Base-by-base conservation (phyloP, 1,140 invertebrate species). In the Drosophila neocordata region DNA sequence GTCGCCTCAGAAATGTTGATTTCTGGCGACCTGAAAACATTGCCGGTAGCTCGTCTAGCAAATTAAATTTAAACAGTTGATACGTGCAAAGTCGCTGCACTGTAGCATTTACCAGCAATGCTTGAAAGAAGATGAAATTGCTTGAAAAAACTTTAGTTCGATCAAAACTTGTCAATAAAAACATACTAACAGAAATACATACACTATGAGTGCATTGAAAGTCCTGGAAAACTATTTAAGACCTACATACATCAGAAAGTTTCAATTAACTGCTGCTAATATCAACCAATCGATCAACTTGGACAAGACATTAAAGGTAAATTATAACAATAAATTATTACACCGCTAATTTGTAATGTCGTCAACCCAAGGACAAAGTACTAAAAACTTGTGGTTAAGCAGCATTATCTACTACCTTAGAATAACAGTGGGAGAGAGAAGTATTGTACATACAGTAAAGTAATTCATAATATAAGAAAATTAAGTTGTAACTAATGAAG, bases 21-120 rank as follows among this genome's bases (percentile, higher is more conserved):
- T 88, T 88, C 76, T 79, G 69, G 75, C 76, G 79, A 88, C 83
- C 73, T 87, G 82, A 76, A 87, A 87, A 87, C 70, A 76, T 20
- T 15, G 65, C 68, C 53, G 31, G 12, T 9, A 58, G 59, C 57
- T 57, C 66, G 67, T 77, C 68, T 71, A 44, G 69, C 71, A 88
- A 88, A 88, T 88, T 88, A 88, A 88, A 88, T 88, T 88, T 88
- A 88, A 88, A 83, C 83, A 79, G 75, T 64, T 67, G 79, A 68
- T 65, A 88, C 83, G 84, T 88, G 83, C 83, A 69, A 69, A 63
- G 57, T 68, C 63, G 70, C 72, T 65, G 56, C 63, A 61, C 60
- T 73, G 62, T 52, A 37, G 59, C 58, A 73, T 73, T 73, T 65
- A 62, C 51, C 61, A 60, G 31, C 31, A 7, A 34, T 35, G 11